These are phyloP conservation scores for Drosophila nigrodunni DNA, from an alignment of 1,140 invertebrate genomes.

Conservation along the genomic window DNA sequence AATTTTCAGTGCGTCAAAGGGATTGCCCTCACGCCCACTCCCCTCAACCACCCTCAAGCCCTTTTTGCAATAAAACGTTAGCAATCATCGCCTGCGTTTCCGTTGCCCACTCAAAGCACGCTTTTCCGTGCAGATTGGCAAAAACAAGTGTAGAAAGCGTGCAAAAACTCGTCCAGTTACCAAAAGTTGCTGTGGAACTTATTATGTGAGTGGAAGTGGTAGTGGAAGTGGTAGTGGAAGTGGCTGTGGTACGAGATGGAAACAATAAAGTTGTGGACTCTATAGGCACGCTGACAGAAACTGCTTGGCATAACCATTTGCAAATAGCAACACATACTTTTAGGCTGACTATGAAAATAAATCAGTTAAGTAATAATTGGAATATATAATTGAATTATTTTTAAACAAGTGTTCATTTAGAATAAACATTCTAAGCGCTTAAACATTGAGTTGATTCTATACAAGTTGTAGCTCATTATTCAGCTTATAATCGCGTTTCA, in stretches of 20 bases:
- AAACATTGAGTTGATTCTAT: neutral
- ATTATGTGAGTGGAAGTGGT: neutral
- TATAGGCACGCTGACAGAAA: too few species aligned
- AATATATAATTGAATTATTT: too few species aligned
- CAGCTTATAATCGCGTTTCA: neutral
- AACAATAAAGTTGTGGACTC: neutral
- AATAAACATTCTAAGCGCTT: too few species aligned
- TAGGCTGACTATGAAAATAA: conserved; percentile 22
- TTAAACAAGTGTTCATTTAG: too few species aligned
- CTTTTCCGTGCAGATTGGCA: conserved; percentile 9
- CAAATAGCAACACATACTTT: conserved; percentile 36
- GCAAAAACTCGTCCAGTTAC: conserved; percentile 59
- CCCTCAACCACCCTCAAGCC: neutral
- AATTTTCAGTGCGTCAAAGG: conserved; percentile 35
- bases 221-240: neutral
- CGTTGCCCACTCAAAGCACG: conserved; percentile 7
- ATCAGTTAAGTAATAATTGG: too few species aligned
- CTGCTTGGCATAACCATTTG: neutral
- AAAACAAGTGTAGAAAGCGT: conserved; percentile 27
- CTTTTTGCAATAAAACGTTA: conserved; percentile 26
- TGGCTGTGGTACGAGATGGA: conserved; percentile 3
- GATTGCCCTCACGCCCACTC: conserved; percentile 25
- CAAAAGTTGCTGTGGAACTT: conserved; percentile 32
- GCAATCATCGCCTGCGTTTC: neutral
- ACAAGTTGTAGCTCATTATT: neutral